Evolutionary conservation across 1,140 invertebrate genomes (phyloP).

Genomic region (Pemphigus obesinymphae): DNA sequence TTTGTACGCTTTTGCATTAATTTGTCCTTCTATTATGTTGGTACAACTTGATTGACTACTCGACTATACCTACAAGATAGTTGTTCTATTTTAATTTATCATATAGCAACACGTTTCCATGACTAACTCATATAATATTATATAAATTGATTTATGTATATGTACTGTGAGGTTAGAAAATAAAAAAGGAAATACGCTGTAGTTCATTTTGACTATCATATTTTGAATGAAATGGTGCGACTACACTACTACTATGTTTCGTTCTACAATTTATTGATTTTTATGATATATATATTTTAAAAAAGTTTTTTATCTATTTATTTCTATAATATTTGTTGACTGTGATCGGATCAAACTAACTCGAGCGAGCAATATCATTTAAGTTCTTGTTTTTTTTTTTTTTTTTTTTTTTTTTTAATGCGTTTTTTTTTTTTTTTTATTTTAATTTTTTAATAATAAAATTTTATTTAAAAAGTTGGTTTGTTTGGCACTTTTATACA

Average conservation of each 20-base stretch:
- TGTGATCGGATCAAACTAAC: constrained; percentile 40
- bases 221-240: not conserved
- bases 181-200: not conserved
- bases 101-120: not conserved
- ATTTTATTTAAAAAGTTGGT: constrained; percentile 16
- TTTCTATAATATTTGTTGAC: constrained; percentile 27
- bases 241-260: not conserved
- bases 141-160: no score
- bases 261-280: not conserved
- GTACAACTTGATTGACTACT: no score
- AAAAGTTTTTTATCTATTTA: not conserved
- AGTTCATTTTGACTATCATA: not conserved
- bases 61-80: no score
- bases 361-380: constrained; percentile 36
- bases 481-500: constrained; percentile 32
- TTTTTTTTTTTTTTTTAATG: no score
- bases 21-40: no score
- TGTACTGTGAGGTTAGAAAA: not conserved
- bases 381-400: constrained; percentile 26
- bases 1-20: no score
- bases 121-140: not conserved
- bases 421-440: not conserved
- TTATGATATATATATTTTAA: not conserved
- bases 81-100: not conserved
- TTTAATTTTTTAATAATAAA: not conserved